Evolutionary conservation across 2,113 vertebrate species (phyloP).

Genomic region (Onychostoma macrolepis): DNA sequence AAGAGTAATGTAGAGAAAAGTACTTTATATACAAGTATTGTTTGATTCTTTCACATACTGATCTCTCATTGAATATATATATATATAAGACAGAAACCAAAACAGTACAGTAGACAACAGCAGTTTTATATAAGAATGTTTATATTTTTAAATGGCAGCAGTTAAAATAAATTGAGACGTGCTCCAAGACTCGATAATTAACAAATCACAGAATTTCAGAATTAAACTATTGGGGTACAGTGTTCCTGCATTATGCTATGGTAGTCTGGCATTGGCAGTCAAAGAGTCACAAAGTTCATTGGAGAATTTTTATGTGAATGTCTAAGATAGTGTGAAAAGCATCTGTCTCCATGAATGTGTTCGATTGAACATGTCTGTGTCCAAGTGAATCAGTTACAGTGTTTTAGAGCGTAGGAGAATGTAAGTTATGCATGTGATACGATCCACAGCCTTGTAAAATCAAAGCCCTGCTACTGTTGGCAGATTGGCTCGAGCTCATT

Average conservation of each 20-base stretch:
- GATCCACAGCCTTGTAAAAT: slow-evolving; percentile 65
- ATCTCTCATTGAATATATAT: not conserved
- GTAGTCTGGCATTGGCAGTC: not conserved
- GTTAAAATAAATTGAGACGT: not conserved
- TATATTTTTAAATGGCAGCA: not conserved
- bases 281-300: not conserved
- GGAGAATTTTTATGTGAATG: not conserved
- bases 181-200: not conserved
- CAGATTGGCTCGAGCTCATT: slow-evolving; percentile 50
- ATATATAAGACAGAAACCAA: not conserved
- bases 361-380: slow-evolving; percentile 22
- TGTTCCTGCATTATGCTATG: not conserved
- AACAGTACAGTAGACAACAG: not conserved
- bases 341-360: not conserved
- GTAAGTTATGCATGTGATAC: slow-evolving; percentile 59
- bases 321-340: not conserved
- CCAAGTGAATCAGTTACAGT: slow-evolving; percentile 28
- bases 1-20: not conserved
- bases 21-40: not conserved
- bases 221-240: no score
- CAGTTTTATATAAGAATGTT: not conserved
- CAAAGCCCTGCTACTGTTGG: slow-evolving; percentile 55
- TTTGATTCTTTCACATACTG: not conserved
- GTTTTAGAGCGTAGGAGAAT: slow-evolving; percentile 50
- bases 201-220: not conserved